phyloP scores from a whole-genome alignment of 2,113 vertebrate genomes.

The Melanotaenia duboulayi region DNA sequence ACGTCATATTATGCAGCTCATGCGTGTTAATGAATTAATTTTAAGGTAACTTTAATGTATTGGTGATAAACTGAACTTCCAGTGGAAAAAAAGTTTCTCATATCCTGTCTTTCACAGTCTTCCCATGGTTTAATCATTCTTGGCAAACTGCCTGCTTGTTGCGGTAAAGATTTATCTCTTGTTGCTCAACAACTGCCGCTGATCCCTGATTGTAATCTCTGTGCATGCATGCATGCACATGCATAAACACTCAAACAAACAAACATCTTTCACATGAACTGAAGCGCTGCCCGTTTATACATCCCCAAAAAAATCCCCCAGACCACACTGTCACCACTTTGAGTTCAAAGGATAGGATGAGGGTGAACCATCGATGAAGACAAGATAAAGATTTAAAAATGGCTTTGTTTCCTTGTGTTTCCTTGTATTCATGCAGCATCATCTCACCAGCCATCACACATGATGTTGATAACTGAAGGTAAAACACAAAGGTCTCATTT shows the following conservation, averaged over 20 bases:
- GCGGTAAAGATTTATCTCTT: not conserved
- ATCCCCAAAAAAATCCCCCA: not conserved
- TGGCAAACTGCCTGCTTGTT: not conserved
- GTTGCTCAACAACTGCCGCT: slow-evolving; percentile 4
- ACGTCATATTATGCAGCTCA: too few relatives aligned
- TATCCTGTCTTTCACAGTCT: rapidly evolving
- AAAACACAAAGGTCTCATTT: too few relatives aligned
- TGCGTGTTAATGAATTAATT: too few relatives aligned
- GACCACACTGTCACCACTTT: too few relatives aligned
- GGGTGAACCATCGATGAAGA: not conserved
- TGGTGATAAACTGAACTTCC: not conserved
- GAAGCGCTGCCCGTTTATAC: not conserved
- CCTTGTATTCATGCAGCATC: too few relatives aligned
- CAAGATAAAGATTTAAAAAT: not conserved
- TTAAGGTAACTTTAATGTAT: too few relatives aligned
- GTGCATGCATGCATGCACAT: slow-evolving; percentile 6
- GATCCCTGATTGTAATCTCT: slow-evolving; percentile 6
- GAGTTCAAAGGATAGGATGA: not conserved
- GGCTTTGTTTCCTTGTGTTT: not conserved
- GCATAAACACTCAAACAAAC: not conserved
- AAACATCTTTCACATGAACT: not conserved
- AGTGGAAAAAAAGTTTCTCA: not conserved
- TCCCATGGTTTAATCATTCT: slow-evolving; percentile 14
- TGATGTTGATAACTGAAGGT: too few relatives aligned
- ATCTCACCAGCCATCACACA: too few relatives aligned